Percentiles rank a stretch among this genome's conserved stretches.
Evolutionary conservation across 1,140 invertebrate genomes (phyloP).

Genomic region (Orchestia grillus): DNA sequence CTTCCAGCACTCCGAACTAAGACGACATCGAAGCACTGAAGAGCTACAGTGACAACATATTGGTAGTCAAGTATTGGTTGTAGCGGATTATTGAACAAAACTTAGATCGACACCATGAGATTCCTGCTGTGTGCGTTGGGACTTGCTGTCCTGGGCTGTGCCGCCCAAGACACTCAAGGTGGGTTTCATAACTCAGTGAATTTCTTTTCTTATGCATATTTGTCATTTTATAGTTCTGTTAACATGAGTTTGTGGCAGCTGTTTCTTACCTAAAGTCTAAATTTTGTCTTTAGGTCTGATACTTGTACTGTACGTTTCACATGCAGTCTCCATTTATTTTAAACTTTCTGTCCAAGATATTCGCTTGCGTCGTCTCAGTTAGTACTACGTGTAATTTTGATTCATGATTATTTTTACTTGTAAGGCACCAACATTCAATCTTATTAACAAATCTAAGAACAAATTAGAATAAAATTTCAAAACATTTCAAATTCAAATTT

Average conservation of each 20-base stretch:
- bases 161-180: not conserved
- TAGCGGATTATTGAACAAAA: not conserved
- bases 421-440: no score
- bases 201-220: no score
- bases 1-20: not conserved
- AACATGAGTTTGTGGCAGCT: no score
- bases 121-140: not conserved
- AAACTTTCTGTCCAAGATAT: no score
- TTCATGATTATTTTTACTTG: not conserved
- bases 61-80: not conserved
- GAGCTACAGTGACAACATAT: not conserved
- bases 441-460: no score
- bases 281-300: no score
- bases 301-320: no score
- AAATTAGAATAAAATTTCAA: no score
- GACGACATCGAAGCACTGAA: not conserved
- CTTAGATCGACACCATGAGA: not conserved
- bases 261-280: no score
- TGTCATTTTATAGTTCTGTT: no score
- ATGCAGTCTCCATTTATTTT: no score
- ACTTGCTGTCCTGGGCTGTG: not conserved
- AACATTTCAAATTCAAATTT: no score
- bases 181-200: not conserved
- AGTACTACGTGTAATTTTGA: not conserved
- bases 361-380: not conserved